Evolutionary conservation across 2,113 vertebrate species (phyloP).

Genomic region (Alectura lathami): DNA sequence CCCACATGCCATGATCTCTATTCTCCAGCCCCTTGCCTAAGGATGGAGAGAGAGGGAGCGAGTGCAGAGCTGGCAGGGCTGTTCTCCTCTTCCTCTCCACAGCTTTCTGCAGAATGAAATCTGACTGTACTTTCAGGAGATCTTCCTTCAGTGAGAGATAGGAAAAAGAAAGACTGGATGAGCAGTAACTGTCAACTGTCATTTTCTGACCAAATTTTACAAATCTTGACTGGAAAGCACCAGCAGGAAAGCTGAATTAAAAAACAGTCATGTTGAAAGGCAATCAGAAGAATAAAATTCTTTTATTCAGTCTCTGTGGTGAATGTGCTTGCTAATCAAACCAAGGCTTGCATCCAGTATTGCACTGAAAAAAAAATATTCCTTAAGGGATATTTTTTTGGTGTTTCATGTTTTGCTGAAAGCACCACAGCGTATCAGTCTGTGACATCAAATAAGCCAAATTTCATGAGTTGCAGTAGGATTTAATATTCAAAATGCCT

Average conservation of each 20-base stretch:
- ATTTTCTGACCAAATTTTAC: constrained; percentile 1
- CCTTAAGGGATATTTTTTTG: not conserved
- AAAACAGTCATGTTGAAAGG: constrained; percentile 7
- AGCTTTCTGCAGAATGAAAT: not conserved
- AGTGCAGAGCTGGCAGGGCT: not conserved
- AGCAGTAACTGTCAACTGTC: not conserved
- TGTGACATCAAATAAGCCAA: constrained; percentile 24
- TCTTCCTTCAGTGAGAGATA: not conserved
- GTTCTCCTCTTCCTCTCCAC: not conserved
- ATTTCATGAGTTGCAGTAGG: not conserved
- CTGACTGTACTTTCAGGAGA: not conserved
- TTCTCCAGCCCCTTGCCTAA: not conserved
- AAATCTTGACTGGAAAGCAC: constrained; percentile 28
- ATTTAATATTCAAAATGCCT: not conserved
- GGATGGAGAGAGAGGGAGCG: not conserved
- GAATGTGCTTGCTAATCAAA: constrained; percentile 27
- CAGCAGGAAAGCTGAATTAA: constrained; percentile 18
- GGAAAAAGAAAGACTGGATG: not conserved
- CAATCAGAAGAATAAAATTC: constrained; percentile 27
- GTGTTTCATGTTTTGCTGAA: constrained; percentile 45
- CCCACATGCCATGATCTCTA: not conserved
- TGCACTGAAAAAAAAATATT: constrained; percentile 22
- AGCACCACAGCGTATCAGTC: constrained; percentile 7
- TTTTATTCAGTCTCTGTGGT: constrained; percentile 22
- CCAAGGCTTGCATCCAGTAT: not conserved